A percentile compares a stretch with the other conserved stretches of the same genome.
phyloP scores from a whole-genome alignment of 2,888 invertebrate species.

The Euproctis similis region DNA sequence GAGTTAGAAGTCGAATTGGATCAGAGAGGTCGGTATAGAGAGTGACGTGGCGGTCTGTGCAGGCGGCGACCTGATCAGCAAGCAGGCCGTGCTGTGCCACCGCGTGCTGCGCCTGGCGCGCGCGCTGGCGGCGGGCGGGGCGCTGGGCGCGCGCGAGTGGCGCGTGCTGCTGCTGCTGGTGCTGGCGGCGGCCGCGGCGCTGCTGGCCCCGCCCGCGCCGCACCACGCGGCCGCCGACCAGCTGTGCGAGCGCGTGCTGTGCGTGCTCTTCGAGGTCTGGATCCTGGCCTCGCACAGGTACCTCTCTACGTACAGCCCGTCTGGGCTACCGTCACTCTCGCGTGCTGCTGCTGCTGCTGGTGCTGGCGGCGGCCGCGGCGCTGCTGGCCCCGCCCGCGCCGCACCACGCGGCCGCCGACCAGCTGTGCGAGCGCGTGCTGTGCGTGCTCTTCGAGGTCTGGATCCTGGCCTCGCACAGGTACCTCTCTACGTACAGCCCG shows the following conservation, averaged over 20 bases:
- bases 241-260: conserved; percentile 93
- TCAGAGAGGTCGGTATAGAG: too few relatives aligned
- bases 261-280: conserved; percentile 92
- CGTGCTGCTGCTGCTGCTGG: conserved; percentile 36
- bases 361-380: conserved; percentile 83
- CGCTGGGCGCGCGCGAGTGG: conserved; percentile 92
- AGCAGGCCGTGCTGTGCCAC: conserved; percentile 95
- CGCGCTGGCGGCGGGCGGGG: conserved; percentile 70
- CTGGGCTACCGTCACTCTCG: too few relatives aligned
- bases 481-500: too few relatives aligned
- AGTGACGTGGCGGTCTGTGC: too few relatives aligned
- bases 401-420: conserved; percentile 96
- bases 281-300: conserved; percentile 74
- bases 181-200: conserved; percentile 87
- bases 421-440: conserved; percentile 92
- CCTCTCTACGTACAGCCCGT: too few relatives aligned
- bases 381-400: conserved; percentile 93
- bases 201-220: conserved; percentile 93
- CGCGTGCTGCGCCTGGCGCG: conserved; percentile 90
- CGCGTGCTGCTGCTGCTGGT: conserved; percentile 90
- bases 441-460: conserved; percentile 80
- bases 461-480: conserved; percentile 86
- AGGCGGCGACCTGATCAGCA: conserved; percentile 93
- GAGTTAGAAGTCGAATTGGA: too few relatives aligned
- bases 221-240: conserved; percentile 97